A percentile compares a stretch with the other conserved stretches of the same genome.
These are phyloP conservation scores for Apomyelois bistriatella DNA, from an alignment of 2,888 invertebrate species.

Conservation along the genomic window DNA sequence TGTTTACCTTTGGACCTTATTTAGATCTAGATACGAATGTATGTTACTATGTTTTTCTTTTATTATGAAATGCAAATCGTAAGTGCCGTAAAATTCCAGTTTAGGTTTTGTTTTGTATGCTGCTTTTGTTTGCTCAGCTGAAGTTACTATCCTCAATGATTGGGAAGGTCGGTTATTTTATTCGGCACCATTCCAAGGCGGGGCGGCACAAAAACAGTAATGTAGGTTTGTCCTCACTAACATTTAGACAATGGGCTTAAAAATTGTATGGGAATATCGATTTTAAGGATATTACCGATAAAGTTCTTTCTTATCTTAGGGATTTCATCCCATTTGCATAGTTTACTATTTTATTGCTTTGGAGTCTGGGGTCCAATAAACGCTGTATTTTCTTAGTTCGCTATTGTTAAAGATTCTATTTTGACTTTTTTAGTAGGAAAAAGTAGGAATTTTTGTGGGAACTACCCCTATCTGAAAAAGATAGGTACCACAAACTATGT, in stretches of 20 bases:
- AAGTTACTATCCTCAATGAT: not conserved
- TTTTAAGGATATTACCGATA: not conserved
- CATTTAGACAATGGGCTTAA: not conserved
- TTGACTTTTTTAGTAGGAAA: too few relatives aligned
- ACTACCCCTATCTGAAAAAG: too few relatives aligned
- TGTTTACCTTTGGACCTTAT: not conserved
- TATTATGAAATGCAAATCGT: slow-evolving; percentile 4
- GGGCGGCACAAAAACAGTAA: not conserved
- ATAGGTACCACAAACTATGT: too few relatives aligned
- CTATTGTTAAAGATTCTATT: too few relatives aligned
- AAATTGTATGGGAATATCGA: not conserved
- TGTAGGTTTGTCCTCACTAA: slow-evolving; percentile 4
- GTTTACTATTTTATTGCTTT: too few relatives aligned
- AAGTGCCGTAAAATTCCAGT: slow-evolving; percentile 6
- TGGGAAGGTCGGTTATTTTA: slow-evolving; percentile 8
- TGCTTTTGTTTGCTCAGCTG: slow-evolving; percentile 21
- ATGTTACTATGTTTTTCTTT: not conserved
- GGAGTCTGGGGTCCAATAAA: too few relatives aligned
- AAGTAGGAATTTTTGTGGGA: too few relatives aligned
- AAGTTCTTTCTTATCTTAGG: too few relatives aligned
- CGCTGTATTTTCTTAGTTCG: too few relatives aligned
- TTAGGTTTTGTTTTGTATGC: slow-evolving; percentile 5
- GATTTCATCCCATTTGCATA: too few relatives aligned
- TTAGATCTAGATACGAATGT: not conserved
- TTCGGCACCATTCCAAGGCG: not conserved